Conservation (phyloP, 2,113 vertebrate species). For the Paradoxurus hermaphroditus region DNA sequence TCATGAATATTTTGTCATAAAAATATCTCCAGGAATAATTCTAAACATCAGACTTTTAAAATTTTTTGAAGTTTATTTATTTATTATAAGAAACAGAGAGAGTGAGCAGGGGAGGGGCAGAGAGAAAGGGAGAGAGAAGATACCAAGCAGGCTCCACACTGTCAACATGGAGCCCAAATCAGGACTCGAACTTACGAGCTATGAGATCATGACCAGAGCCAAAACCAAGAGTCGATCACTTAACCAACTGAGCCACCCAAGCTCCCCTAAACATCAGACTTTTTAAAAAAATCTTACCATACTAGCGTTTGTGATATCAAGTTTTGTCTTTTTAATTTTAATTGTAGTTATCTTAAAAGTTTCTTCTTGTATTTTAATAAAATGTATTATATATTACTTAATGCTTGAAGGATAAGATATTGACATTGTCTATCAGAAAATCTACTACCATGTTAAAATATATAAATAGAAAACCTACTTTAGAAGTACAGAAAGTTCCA, state of each 20-base stretch:
- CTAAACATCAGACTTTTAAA: not conserved
- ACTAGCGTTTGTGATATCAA: not conserved
- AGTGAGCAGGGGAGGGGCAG: no score
- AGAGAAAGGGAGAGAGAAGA: no score
- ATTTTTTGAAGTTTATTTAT: no score
- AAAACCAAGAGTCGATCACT: no score
- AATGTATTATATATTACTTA: not conserved
- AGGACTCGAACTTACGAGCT: no score
- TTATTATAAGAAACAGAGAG: no score
- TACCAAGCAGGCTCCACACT: no score
- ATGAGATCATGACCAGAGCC: no score
- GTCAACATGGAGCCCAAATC: no score
- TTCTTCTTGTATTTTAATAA: not conserved
- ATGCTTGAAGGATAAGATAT: not conserved
- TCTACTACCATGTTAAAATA: not conserved
- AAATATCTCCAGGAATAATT: constrained; percentile 14
- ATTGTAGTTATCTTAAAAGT: not conserved
- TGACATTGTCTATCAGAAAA: not conserved
- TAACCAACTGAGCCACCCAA: no score
- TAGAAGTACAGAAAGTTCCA: not conserved
- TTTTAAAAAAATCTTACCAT: not conserved
- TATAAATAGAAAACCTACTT: not conserved
- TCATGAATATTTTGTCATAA: constrained; percentile 20
- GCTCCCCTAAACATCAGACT: not conserved
- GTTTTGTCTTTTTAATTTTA: constrained; percentile 1